Conservation (phyloP, 2,113 vertebrate species). For the Malaclemys terrapin region DNA sequence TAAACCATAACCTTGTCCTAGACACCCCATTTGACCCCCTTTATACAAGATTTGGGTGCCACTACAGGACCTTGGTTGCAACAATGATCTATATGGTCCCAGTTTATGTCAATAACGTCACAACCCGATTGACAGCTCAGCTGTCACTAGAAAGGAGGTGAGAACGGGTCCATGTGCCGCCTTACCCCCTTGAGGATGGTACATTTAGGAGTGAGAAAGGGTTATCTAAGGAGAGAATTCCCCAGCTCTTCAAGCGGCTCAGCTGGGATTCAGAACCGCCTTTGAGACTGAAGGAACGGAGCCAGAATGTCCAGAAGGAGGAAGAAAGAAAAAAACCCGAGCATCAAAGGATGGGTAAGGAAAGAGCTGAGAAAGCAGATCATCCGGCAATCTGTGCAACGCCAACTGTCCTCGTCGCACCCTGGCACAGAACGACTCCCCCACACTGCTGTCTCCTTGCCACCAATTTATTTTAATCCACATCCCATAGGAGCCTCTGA, state of each 20-base stretch:
- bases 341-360: background rate
- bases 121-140: background rate
- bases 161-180: background rate
- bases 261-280: background rate
- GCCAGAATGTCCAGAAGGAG: background rate
- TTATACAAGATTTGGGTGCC: no score
- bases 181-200: background rate
- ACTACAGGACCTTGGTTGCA: no score
- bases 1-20: no score
- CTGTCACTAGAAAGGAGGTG: background rate
- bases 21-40: no score
- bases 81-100: no score
- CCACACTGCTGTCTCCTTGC: background rate
- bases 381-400: background rate
- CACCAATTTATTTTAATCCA: background rate
- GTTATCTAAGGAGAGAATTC: background rate
- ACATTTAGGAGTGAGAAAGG: background rate
- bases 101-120: no score
- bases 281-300: background rate
- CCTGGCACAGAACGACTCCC: background rate
- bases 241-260: background rate
- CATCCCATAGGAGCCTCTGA: background rate
- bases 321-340: background rate
- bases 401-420: background rate
- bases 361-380: background rate